Conservation (phyloP, 2,888 invertebrate genomes). For the Hybos culiciformis region DNA sequence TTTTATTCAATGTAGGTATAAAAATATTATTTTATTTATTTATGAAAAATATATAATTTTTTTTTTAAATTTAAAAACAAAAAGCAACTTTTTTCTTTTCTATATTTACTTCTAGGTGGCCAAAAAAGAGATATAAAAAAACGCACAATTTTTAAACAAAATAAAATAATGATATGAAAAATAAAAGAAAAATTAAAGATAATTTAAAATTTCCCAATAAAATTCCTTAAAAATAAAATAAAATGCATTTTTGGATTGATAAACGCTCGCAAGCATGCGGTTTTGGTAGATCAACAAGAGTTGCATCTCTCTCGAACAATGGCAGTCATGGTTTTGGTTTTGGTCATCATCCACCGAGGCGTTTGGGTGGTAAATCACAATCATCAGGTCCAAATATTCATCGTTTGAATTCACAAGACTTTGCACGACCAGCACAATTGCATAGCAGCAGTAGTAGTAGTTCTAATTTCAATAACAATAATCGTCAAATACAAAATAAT, state of each 20-base stretch:
- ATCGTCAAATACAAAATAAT: conserved; percentile 9
- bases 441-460: conserved; percentile 19
- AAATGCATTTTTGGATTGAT: conserved; percentile 81
- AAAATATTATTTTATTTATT: too few species aligned
- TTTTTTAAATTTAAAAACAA: too few species aligned
- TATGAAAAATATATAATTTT: too few species aligned
- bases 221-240: too few species aligned
- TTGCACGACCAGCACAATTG: conserved; percentile 18
- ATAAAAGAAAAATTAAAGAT: too few species aligned
- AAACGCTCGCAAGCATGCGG: conserved; percentile 66
- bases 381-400: conserved; percentile 60
- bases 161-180: too few species aligned
- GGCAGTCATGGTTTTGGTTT: conserved; percentile 40
- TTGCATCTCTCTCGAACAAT: conserved; percentile 50
- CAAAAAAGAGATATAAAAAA: too few species aligned
- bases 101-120: too few species aligned
- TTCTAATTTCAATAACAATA: conserved; percentile 16
- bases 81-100: too few species aligned
- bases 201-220: too few species aligned
- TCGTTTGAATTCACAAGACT: conserved; percentile 47
- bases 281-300: conserved; percentile 56
- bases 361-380: conserved; percentile 36
- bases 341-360: conserved; percentile 34
- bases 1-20: too few species aligned
- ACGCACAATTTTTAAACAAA: too few species aligned